Evolutionary conservation across 2,888 invertebrate species (phyloP), one percentile per base, ranked within the genome.

Genomic region (Hybos culiciformis): DNA sequence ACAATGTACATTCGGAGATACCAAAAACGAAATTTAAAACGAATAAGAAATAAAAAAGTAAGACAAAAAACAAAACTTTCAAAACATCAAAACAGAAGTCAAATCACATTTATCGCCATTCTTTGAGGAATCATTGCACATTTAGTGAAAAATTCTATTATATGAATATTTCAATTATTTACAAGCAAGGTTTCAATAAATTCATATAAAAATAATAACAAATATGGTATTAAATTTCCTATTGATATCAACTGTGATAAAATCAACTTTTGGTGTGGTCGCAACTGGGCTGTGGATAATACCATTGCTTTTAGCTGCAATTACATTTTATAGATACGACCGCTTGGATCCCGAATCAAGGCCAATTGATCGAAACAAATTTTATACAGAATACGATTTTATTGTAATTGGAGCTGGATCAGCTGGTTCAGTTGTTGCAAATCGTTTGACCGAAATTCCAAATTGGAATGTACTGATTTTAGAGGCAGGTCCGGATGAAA

Each of bases 391-490:
- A 56, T 88, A 90, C 59, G 90, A 90, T 59, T 88, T 88, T 56
- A 71, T 90, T 20, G 73, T 88, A 2, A 72, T 90, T 5, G 90
- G 90, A 4, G 87, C 83, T 3, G 92, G 92, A 1, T 87, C 88
- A 0, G 91, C 91, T 0, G 91, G 91, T 0, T 87, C 90, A 0
- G 91, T 91, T 2, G 75, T 92, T 2, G 88, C 91, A 8, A 85
- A 74, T 57, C 73, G 91, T 15, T 66, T 88, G 37, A 80, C 81
- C 14, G 88, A 88, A 63, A 69, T 84, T 33, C 71, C 75, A 5
- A 70, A 74, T 34, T 87, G 86, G 86, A 80, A 76, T 48, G 77
- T 85, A 1, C 69, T 90, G 23, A 69, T 90, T 6, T 62, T 90
- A 39, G 90, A 90, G 67, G 86, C 84, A 34, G 90, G 88, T 20